Conservation (phyloP, 2,113 vertebrate species). For the Aviceda subcristata region DNA sequence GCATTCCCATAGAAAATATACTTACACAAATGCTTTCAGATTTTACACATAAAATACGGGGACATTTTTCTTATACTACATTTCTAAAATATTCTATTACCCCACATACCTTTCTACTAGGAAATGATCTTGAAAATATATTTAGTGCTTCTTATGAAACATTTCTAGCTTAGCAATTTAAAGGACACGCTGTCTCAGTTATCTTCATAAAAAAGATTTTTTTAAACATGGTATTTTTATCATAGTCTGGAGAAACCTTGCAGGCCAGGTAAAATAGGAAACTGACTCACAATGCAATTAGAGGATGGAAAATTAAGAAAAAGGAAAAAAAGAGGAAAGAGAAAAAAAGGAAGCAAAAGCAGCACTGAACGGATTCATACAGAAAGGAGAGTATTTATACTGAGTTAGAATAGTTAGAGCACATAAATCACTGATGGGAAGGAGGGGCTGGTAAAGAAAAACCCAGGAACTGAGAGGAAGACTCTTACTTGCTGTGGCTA, state of each 20-base stretch:
- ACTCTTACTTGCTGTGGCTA: background rate
- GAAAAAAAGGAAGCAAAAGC: background rate
- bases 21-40: background rate
- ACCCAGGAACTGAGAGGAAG: background rate
- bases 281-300: background rate
- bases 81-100: background rate
- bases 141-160: slow-evolving; percentile 16
- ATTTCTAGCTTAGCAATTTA: background rate
- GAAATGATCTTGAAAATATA: background rate
- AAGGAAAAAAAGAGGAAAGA: background rate
- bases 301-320: background rate
- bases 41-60: background rate
- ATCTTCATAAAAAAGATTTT: background rate
- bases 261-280: slow-evolving; percentile 14
- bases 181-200: background rate
- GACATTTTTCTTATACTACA: background rate
- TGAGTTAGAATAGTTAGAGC: background rate
- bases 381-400: background rate
- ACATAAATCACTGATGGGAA: background rate
- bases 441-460: background rate
- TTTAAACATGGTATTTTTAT: background rate
- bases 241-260: background rate
- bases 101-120: background rate
- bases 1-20: background rate
- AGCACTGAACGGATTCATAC: background rate